Evolutionary conservation across 2,113 vertebrate species (phyloP), one percentile per base, ranked within the genome.

Genomic region (Menidia beryllina): DNA sequence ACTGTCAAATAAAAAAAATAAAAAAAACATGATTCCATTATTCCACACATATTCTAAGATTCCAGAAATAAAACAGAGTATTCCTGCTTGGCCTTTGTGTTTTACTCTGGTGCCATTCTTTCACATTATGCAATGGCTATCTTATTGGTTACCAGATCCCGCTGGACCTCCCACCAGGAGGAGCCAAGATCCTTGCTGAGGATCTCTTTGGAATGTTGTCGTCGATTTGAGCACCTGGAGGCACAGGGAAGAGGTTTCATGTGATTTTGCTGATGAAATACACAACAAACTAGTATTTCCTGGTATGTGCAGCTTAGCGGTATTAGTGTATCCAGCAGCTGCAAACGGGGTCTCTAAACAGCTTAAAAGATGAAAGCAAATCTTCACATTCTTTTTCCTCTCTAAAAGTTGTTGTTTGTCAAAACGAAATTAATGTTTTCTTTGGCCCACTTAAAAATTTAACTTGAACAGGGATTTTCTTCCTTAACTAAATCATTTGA

Each of bases 141-240:
- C 67, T 51, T 53, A 47, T 21, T 45, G 30, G 76, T 84, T 96
- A 98, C 96, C 96, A 97, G 89, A 97, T 97, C 80, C 96, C 96
- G 30, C 96, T 98, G 71, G 96, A 97, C 88, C 96, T 91, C 63
- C 96, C 97, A 76, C 97, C 96, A 10, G 97, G 97, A 60, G 97
- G 97, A 65, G 97, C 96, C 41, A 98, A 94, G 89, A 98, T 97
- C 89, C 96, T 90, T 51, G 96, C 96, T 0, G 96, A 97, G 62
- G 96, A 95, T 91, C 96, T 95, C 93, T 98, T 97, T 91, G 97
- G 97, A 88, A 98, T 85, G 14, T 95, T 96, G 87, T 98, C 97
- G 63, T 98, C 97, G 12, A 98, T 94, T 91, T 99, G 97, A 88
- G 96, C 92, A 84, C 97, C 97, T 99, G 81, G 49, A 48, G 62